Base-by-base conservation (phyloP, 2,888 invertebrate genomes). In the Plebejus argus region DNA sequence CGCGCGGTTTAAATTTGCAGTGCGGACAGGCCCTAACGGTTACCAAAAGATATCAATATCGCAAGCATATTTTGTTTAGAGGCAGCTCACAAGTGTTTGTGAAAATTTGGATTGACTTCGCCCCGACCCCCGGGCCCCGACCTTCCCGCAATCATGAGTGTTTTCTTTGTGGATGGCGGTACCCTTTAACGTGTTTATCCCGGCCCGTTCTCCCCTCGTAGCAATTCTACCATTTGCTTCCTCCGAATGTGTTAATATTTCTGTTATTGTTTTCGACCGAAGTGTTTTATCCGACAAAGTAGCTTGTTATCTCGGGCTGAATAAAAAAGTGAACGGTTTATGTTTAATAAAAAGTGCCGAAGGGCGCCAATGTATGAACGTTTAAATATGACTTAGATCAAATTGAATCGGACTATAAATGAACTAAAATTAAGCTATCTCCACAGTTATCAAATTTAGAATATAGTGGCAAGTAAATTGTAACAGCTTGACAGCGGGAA, bases 121-220 rank as follows among this genome's bases (percentile, higher is more conserved):
- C 86, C 86, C 81, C 45, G 45, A 45, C 39, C 8, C 39, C 39
- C 39, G 39, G 39, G 84, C 86, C 86, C 81, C 84, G 82, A 39
- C 77, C 85, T 83, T 84, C 79, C 80, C 86, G 88, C 90, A 90
- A 86, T 88, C 87, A 86, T 87, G 88, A 93, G 92, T 93, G 92
- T 92, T 93, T 92, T 92, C 93, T 92, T 91, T 92, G 91, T 89
- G 91, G 91, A 92, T 91, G 89, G 91, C 90, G 88, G 88, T 87
- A 89, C 91, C 92, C 92, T 92, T 92, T 92, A 91, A 92, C 91
- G 87, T 91, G 91, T 91, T 92, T 92, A 91, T 91, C 92, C 91
- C 87, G 87, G 87, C 88, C 85, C 88, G 86, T 87, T 87, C 91
- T 90, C 90, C 88, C 86, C 82, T 76, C 74, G 75, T 83, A 15